Conservation (phyloP, 2,797 vertebrate species). For the Diplodus sargus region DNA sequence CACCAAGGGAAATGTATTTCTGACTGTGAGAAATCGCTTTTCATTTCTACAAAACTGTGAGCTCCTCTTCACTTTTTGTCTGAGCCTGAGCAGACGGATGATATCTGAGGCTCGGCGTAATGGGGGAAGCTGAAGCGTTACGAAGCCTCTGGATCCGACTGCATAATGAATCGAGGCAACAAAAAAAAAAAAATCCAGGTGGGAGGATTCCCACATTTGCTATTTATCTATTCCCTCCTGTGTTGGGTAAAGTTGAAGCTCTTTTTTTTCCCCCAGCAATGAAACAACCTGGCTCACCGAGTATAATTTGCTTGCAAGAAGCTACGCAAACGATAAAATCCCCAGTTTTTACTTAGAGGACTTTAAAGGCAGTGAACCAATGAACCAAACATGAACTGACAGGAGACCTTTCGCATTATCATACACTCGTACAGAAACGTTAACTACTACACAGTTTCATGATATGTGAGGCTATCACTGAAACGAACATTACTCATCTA, state of each 20-base stretch:
- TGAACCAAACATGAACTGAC: not conserved
- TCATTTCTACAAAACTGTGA: not conserved
- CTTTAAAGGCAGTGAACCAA: not conserved
- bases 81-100: not conserved
- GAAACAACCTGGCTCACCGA: not conserved
- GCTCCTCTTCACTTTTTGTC: not conserved
- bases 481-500: no score
- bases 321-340: not conserved
- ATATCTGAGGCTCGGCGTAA: not conserved
- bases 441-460: no score
- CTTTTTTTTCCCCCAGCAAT: not conserved
- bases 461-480: no score
- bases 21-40: not conserved
- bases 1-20: not conserved
- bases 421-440: no score
- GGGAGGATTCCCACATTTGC: not conserved
- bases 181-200: not conserved
- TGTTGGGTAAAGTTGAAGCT: not conserved
- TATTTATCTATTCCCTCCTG: not conserved
- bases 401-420: not conserved
- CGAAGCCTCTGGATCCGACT: not conserved
- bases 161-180: conserved; percentile 8
- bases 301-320: not conserved
- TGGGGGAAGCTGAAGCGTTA: not conserved
- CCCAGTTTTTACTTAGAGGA: not conserved